These are phyloP conservation scores for Stylophora pistillata DNA, from an alignment of 64 coral and sea anemone genomes.

Conservation along the genomic window DNA sequence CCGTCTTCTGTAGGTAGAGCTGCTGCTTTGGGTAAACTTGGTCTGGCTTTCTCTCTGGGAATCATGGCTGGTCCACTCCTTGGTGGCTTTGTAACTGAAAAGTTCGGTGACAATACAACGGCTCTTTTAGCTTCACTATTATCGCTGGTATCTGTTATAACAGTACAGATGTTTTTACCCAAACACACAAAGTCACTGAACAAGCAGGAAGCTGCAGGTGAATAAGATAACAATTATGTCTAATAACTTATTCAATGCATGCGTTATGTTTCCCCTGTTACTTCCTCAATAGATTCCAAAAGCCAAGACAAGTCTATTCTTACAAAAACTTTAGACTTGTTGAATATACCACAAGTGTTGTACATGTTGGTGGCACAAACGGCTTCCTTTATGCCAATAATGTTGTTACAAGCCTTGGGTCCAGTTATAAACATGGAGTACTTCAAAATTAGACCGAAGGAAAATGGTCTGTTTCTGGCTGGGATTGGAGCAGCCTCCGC, in stretches of 20 bases:
- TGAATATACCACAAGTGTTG: neutral
- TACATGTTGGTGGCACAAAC: neutral
- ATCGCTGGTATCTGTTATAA: neutral
- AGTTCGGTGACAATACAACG: neutral
- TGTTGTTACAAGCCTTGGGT: neutral
- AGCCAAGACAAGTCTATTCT: neutral
- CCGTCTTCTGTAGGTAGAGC: neutral
- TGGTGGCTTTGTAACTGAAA: neutral
- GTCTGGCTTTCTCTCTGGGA: slow-evolving; percentile 10
- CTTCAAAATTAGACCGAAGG: slow-evolving; percentile 4
- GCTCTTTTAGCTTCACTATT: neutral
- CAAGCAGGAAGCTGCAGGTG: neutral
- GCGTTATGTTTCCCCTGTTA: neutral
- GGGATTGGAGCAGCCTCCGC: neutral
- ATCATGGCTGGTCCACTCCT: slow-evolving; percentile 5
- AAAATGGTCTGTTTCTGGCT: neutral
- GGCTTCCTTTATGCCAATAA: neutral
- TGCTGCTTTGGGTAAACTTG: slow-evolving; percentile 19
- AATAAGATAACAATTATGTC: too few species aligned
- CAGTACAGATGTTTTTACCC: neutral
- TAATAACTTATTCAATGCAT: too few species aligned
- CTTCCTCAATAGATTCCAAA: neutral
- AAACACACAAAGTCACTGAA: slow-evolving; percentile 8
- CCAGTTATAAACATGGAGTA: neutral
- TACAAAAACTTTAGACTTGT: neutral